A percentile compares a stretch with the other conserved stretches of the same genome.
Conservation (phyloP, 2,888 invertebrate species). For the Tortricodes alternella region DNA sequence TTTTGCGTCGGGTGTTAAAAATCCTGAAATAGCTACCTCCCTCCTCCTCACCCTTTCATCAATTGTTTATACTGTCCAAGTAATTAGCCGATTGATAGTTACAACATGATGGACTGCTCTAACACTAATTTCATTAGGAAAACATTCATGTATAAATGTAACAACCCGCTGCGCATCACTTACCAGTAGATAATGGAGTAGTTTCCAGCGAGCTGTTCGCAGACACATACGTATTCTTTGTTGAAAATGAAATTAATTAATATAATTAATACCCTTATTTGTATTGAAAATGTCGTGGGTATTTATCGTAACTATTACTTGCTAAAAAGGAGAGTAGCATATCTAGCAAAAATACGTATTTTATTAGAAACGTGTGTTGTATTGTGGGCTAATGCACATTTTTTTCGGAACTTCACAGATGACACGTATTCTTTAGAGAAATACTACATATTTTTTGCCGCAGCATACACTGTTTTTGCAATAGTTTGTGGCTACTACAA, state of each 20-base stretch:
- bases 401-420: neutral
- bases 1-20: too few species aligned
- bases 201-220: too few species aligned
- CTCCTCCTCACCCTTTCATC: too few species aligned
- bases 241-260: neutral
- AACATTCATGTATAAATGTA: too few species aligned
- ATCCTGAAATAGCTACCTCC: too few species aligned
- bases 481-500: neutral
- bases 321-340: neutral
- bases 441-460: neutral
- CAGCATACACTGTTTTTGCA: neutral
- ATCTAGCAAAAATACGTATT: neutral
- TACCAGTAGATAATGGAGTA: too few species aligned
- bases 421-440: neutral
- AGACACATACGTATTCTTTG: too few species aligned
- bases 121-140: too few species aligned
- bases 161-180: too few species aligned
- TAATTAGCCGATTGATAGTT: too few species aligned
- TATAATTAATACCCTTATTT: neutral
- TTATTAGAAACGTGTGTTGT: neutral
- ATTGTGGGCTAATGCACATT: neutral
- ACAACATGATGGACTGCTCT: too few species aligned
- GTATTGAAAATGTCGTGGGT: neutral
- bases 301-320: neutral
- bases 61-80: too few species aligned